Evolutionary conservation across 2,888 invertebrate species (phyloP).

Genomic region (Phorcus lineatus): DNA sequence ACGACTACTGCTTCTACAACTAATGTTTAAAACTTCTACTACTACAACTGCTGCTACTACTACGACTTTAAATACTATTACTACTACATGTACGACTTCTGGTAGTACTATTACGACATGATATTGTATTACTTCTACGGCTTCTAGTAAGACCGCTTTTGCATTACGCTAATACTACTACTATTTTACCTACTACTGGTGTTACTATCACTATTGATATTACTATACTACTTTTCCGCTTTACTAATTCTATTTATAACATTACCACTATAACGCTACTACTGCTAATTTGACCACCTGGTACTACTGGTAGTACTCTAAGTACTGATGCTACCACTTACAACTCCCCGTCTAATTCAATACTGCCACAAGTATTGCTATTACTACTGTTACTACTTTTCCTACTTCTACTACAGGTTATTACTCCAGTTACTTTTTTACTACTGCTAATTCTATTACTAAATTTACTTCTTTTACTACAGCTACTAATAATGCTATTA

Average conservation of each 20-base stretch:
- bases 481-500: conserved; percentile 20
- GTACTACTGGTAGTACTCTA: conserved; percentile 23
- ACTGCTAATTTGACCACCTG: background rate
- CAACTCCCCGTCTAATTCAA: conserved; percentile 23
- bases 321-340: conserved; percentile 30
- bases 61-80: no score
- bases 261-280: conserved; percentile 22
- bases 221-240: conserved; percentile 25
- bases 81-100: background rate
- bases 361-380: conserved; percentile 20
- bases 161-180: conserved; percentile 33
- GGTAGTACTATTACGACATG: conserved; percentile 24
- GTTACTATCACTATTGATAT: conserved; percentile 25
- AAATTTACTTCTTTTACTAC: conserved; percentile 26
- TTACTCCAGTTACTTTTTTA: no score
- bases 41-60: no score
- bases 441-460: conserved; percentile 17
- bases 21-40: no score
- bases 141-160: conserved; percentile 32
- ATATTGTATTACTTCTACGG: conserved; percentile 31
- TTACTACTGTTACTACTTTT: conserved; percentile 3
- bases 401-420: conserved; percentile 17
- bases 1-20: no score
- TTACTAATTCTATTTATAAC: conserved; percentile 25
- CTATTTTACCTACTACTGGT: conserved; percentile 22